Evolutionary conservation across 1,140 invertebrate species (phyloP).

Genomic region (Conus ventricosus): DNA sequence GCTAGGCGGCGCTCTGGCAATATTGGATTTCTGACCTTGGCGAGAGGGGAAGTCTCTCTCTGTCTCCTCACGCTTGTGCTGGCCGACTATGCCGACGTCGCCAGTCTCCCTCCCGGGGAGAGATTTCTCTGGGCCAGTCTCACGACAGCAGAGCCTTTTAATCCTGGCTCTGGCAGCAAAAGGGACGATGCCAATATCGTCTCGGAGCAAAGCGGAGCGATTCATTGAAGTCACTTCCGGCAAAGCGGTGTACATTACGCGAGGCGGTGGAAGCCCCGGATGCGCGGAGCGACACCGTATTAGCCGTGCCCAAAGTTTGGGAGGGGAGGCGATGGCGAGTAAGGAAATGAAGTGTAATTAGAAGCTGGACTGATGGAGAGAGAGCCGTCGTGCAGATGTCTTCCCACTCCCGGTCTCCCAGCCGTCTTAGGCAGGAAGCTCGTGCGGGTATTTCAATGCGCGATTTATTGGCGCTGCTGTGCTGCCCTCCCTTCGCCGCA

Average conservation of each 20-base stretch:
- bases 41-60: neutral
- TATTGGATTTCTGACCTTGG: slow-evolving; percentile 36
- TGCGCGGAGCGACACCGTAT: slow-evolving; percentile 31
- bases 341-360: slow-evolving; percentile 49
- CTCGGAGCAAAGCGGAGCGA: slow-evolving; percentile 38
- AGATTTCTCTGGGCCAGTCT: slow-evolving; percentile 8
- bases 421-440: slow-evolving; percentile 35
- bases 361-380: slow-evolving; percentile 36
- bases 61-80: slow-evolving; percentile 6
- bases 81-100: neutral
- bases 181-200: slow-evolving; percentile 38
- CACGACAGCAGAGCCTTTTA: slow-evolving; percentile 33
- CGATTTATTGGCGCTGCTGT: slow-evolving; percentile 39
- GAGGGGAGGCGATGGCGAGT: slow-evolving; percentile 10
- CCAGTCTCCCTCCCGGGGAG: neutral
- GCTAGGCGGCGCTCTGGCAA: slow-evolving; percentile 25
- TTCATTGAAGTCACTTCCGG: slow-evolving; percentile 47
- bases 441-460: slow-evolving; percentile 29
- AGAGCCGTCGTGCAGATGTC: slow-evolving; percentile 26
- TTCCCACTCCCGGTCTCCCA: neutral
- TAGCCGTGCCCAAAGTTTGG: slow-evolving; percentile 26
- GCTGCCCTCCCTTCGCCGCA: neutral
- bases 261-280: slow-evolving; percentile 34
- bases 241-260: slow-evolving; percentile 47
- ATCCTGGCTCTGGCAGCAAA: slow-evolving; percentile 34